Evolutionary conservation across 2,113 vertebrate genomes (phyloP), one percentile per base, ranked within the genome.

Genomic region (Rhea pennata): DNA sequence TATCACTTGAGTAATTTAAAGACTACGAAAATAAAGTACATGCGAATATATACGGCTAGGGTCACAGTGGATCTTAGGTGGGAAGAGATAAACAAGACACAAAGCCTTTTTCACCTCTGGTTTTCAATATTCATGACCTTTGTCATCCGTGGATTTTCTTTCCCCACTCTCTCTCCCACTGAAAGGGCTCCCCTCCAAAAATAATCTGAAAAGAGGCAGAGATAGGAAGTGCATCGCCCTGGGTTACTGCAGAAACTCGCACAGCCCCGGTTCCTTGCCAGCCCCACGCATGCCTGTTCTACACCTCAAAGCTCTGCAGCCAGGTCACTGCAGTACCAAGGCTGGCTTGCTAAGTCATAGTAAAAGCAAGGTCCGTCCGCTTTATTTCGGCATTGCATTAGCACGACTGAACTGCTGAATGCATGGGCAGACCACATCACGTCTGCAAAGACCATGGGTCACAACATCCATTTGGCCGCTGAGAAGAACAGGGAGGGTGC

Each of bases 1-100:
- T 87, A 91, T 95, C 70, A 86, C 19, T 79, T 76, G n/a, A 54
- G 54, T 73, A 93, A 96, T 87, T 92, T 81, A 88, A 96, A 90
- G 54, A 40, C 83, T 62, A 71, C 91, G 42, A 90, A 46, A 65
- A 58, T 53, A 65, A 96, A 92, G 64, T 53, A 74, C 58, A 64
- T 73, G 69, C 84, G 79, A 92, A 95, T 90, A 87, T 76, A 95
- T 88, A 85, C 85, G 48, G 33, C 75, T 3, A 83, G 29, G 75
- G 66, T 84, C 86, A 87, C 23, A 56, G 69, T 12, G 4, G 1
- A 69, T 88, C 75, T 86, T 80, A 79, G 77, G 48, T 82, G 86
- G 84, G 61, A 90, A 85, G 50, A 90, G 31, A 70, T 86, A 92
- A 81, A 91, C 77, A 92, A 62, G 74, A 70, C 54, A 31, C n/a